Conservation (phyloP, 2,888 invertebrate species). For the Scaptodrosophila latifasciaeformis region DNA sequence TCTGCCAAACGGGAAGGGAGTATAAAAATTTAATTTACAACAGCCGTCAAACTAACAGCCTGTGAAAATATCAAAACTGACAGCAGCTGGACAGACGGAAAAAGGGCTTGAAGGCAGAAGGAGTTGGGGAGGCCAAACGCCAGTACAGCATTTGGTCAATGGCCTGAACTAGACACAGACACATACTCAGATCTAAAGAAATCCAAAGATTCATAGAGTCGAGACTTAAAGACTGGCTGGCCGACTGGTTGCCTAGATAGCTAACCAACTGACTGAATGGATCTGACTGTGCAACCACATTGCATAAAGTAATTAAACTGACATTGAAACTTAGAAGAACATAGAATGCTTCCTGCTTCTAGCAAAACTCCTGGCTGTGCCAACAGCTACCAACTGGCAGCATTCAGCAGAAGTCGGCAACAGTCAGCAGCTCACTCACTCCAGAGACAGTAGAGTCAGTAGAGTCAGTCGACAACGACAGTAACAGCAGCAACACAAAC, state of each 20-base stretch:
- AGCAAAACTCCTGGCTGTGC: slow-evolving; percentile 39
- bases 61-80: slow-evolving; percentile 32
- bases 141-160: slow-evolving; percentile 57
- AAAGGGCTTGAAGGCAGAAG: too few species aligned
- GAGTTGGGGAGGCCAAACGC: slow-evolving; percentile 16
- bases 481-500: slow-evolving; percentile 23
- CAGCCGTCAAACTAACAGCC: slow-evolving; percentile 18
- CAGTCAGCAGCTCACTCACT: too few species aligned
- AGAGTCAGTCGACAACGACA: neutral
- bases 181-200: neutral
- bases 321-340: slow-evolving; percentile 68
- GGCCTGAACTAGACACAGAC: slow-evolving; percentile 36
- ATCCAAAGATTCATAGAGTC: too few species aligned
- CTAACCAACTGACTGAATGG: slow-evolving; percentile 18
- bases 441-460: too few species aligned
- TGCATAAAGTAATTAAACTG: slow-evolving; percentile 68
- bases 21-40: slow-evolving; percentile 24
- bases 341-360: slow-evolving; percentile 67
- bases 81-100: slow-evolving; percentile 13
- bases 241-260: neutral
- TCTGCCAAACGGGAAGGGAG: too few species aligned
- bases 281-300: slow-evolving; percentile 39
- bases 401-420: too few species aligned
- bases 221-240: neutral
- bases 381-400: slow-evolving; percentile 25